Base-by-base conservation (phyloP, 2,888 invertebrate species). In the Drosophila longiperda region DNA sequence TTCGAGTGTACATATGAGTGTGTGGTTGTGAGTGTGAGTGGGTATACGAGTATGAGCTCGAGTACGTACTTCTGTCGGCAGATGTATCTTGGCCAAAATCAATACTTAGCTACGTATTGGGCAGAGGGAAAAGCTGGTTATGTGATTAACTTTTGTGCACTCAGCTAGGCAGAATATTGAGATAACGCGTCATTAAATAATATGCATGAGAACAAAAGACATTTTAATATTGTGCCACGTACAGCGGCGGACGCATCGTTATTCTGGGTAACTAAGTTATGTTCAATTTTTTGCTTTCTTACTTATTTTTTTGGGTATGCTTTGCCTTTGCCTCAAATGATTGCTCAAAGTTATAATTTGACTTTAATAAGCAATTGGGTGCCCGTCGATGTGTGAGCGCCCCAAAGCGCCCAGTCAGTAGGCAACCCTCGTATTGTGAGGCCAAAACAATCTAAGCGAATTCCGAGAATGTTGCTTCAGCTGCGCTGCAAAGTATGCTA, bases 131-230 rank as follows among this genome's bases (percentile, higher is more conserved):
- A 4, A 15, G 20, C 48, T 42, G 48, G 72, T 76, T 78, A 82
- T 82, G 88, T 86, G 86, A 88, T 88, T 86, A 86, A 82, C 80
- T 80, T 78, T 61, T 86, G 86, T 82, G 86, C 88, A 86, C 78
- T 86, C 85, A 83, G 80, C 73, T 75, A 75, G 68, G 88, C 83
- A 82, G 67, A 76, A 65, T 79, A 73, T 82, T 82, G 74, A 86
- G 88, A 88, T 86, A 85, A 88, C 73, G 80, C 53, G 66, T 70
- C 73, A 83, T 85, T 85, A 80, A 83, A 81, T 83, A 66, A 81
- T 74, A 77, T 87, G 75, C 79, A 74, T 66, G 79, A 79, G 79
- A 79, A 86, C 75, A 83, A 80, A 82, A 64, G 83, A 80, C 86
- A 85, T 80, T 80, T 76, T 71, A 61, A 77, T 82, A 73, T 59